Percentiles rank a stretch among this genome's conserved stretches.
These are phyloP conservation scores for Boulengerochromis microlepis DNA, from an alignment of 2,113 vertebrate genomes.

Conservation along the genomic window DNA sequence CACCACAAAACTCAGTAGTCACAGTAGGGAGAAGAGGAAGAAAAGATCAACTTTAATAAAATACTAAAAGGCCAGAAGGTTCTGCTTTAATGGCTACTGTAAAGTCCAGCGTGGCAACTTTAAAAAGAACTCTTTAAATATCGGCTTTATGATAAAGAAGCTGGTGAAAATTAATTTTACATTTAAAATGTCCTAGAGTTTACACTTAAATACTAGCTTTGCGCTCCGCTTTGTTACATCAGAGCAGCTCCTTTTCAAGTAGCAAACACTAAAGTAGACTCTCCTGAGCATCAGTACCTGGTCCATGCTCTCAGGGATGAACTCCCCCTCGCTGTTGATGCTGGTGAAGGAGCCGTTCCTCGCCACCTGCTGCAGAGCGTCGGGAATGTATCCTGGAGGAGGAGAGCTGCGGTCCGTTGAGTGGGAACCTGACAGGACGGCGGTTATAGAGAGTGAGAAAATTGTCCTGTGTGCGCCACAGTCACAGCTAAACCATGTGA, in stretches of 20 bases:
- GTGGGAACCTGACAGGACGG: conserved; percentile 72
- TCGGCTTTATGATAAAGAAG: neutral
- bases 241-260: neutral
- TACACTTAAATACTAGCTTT: neutral
- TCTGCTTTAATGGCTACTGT: neutral
- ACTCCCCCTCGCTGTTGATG: conserved; percentile 98
- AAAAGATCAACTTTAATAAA: neutral
- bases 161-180: neutral
- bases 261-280: neutral
- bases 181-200: neutral
- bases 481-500: neutral
- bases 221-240: neutral
- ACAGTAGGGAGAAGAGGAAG: neutral
- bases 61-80: neutral
- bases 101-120: neutral
- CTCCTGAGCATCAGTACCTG: conserved; percentile 71
- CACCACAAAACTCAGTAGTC: neutral
- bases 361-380: conserved; percentile 91
- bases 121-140: neutral
- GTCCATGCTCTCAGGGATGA: conserved; percentile 99
- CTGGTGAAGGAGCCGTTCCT: conserved; percentile 98
- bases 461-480: neutral
- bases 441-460: neutral
- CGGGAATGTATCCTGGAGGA: conserved; percentile 97
- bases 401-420: conserved; percentile 92